Conservation (phyloP, 2,888 invertebrate species). For the Alloplasta piceator region DNA sequence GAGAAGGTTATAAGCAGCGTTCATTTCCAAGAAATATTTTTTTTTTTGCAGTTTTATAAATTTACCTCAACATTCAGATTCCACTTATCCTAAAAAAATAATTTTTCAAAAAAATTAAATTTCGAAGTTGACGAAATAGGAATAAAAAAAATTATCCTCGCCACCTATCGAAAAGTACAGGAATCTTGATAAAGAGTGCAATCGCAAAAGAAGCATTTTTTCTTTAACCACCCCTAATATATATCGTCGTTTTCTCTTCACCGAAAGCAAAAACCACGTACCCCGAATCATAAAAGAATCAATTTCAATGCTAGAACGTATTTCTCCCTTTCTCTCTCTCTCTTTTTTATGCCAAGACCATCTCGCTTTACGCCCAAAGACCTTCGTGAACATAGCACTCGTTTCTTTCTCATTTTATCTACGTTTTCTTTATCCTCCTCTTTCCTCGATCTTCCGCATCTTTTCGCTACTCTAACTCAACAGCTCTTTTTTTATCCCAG, state of each 20-base stretch:
- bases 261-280: slow-evolving; percentile 67
- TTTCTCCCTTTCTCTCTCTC: slow-evolving; percentile 20
- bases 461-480: slow-evolving; percentile 50
- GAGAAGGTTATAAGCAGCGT: no score
- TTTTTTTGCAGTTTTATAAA: no score
- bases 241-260: slow-evolving; percentile 33
- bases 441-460: slow-evolving; percentile 49
- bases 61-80: no score
- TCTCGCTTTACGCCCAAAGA: slow-evolving; percentile 58
- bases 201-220: no score
- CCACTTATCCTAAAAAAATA: no score
- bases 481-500: slow-evolving; percentile 53
- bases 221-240: no score
- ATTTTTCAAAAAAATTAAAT: no score
- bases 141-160: no score
- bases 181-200: no score
- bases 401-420: background rate
- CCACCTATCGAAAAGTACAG: no score
- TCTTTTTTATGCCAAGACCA: slow-evolving; percentile 13
- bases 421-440: slow-evolving; percentile 38
- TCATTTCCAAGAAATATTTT: no score
- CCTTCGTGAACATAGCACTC: slow-evolving; percentile 53
- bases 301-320: slow-evolving; percentile 73
- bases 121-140: no score
- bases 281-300: slow-evolving; percentile 81